Evolutionary conservation across 1,140 invertebrate genomes (phyloP), one percentile per base, ranked within the genome.

Genomic region (Colletes gigas): DNA sequence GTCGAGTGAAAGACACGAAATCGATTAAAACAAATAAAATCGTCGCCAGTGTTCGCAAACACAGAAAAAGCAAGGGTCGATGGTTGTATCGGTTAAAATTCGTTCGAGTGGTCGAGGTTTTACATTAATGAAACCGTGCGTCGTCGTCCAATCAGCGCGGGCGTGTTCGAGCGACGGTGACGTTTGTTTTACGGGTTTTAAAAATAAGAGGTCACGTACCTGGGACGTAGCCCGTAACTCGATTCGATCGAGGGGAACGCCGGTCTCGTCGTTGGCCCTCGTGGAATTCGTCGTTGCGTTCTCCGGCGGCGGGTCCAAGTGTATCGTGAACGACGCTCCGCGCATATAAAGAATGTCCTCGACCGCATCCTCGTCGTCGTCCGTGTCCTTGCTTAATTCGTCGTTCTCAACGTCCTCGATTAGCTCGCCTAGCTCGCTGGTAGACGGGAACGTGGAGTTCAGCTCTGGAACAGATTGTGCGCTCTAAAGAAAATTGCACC

Each of bases 311-410:
- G 88, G 75, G 60, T 96, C 95, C 89, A 97, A 92, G 90, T 97
- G 96, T 78, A 96, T 97, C 77, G 97, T 97, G 89, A 97, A 96
- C 55, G 96, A 96, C 14, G 96, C 96, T 83, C 97, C 97, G 90
- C 97, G 97, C 94, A 97, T 96, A 90, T 97, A 97, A 30, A 97
- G 94, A 67, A 97, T 95, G 92, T 97, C 96, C 90, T 97, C 94
- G 44, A 89, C 89, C 19, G 91, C 90, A 66, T 94, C 96, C 86
- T 94, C 95, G 74, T 95, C 88, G 44, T 93, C 90, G 60, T 92
- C 91, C 78, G 92, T 93, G 82, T 95, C 94, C 44, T 88, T 89
- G 74, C 78, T 89, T 65, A 86, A 66, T 67, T 94, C 91, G 77
- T 93, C 92, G 85, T 92, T 91, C 63, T 91, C 91, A 62, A 88